phyloP scores from a whole-genome alignment of 37 sponge, comb jelly and placozoan species.

The Cliona cf. orientalis region DNA sequence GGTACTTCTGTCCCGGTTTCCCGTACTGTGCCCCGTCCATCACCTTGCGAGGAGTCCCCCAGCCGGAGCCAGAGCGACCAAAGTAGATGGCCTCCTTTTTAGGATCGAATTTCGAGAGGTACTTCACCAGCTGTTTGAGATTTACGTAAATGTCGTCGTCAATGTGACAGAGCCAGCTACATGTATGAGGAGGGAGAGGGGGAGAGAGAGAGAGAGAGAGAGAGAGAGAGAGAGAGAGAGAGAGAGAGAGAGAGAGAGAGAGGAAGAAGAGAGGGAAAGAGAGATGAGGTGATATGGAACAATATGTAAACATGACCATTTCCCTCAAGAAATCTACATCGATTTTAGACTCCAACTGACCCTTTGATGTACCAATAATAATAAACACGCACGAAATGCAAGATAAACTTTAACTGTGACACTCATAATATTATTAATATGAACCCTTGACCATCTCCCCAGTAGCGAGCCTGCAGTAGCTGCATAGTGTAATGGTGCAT shows the following conservation, averaged over 20 bases:
- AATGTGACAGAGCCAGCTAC: constrained; percentile 51
- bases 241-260: background rate
- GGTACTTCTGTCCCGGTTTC: constrained; percentile 19
- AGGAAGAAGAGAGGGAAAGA: no score
- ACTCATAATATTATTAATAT: no score
- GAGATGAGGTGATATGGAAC: background rate
- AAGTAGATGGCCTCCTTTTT: constrained; percentile 34
- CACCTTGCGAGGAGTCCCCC: constrained; percentile 20
- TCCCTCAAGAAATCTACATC: background rate
- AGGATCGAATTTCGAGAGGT: constrained; percentile 23
- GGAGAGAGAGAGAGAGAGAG: background rate
- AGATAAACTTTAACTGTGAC: no score
- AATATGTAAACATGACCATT: background rate
- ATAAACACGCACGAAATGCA: background rate
- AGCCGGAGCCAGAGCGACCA: constrained; percentile 34
- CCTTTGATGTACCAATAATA: background rate
- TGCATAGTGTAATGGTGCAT: no score
- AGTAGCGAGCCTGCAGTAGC: no score
- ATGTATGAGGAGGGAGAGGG: background rate
- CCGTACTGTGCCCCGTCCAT: constrained; percentile 6
- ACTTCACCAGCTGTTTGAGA: background rate
- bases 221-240: background rate
- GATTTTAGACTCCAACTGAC: background rate
- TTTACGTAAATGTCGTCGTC: constrained; percentile 47
- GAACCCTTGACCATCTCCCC: no score